Base-by-base conservation (phyloP, 2,113 vertebrate species). In the Nesospiza acunhae region DNA sequence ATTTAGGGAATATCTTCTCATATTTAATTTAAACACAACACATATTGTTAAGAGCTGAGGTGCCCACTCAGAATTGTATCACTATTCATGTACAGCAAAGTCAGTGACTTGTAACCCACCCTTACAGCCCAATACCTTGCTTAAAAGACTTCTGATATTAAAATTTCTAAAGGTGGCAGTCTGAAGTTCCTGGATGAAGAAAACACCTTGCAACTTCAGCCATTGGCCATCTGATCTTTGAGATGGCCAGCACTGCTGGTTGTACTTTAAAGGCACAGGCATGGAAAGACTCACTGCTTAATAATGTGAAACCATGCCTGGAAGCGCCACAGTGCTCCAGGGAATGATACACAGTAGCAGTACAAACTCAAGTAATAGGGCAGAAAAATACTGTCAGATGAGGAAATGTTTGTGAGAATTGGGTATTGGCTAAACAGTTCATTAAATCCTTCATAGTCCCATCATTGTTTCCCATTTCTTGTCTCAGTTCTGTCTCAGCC, bases 401-500 rank as follows among this genome's bases (percentile, higher is more conserved):
- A 87, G 67, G 26, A 94, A 94, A 91, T 66, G 67, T 91, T 94
- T 95, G 62, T 81, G 66, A 94, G 77, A 92, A 84, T 20, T 79
- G 37, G 16, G 37, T 94, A 81, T 80, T 92, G 68, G 44, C 37
- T 94, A 55, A 96, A 67, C 41, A 64, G 64, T 72, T 96, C 37
- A 56, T 55, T 21, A 87, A 79, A 86, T 92, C 55, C 47, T 90
- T 87, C 90, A 60, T 10, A 75, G 64, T 64, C n/a, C n/a, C 44
- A 68, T 80, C 69, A 77, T 39, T 66, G 42, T 52, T 90, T 93
- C 83, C 27, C 52, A 41, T 78, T 89, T 91, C 73, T 89, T 84
- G 47, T 64, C n/a, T 90, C 63, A 80, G 33, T 15, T 46, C 42
- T 70, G 30, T 30, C 56, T 92, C 49, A 23, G 79, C 60, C 76